These are phyloP conservation scores for Mythimna impura DNA, from an alignment of 2,888 invertebrate species.

Conservation along the genomic window DNA sequence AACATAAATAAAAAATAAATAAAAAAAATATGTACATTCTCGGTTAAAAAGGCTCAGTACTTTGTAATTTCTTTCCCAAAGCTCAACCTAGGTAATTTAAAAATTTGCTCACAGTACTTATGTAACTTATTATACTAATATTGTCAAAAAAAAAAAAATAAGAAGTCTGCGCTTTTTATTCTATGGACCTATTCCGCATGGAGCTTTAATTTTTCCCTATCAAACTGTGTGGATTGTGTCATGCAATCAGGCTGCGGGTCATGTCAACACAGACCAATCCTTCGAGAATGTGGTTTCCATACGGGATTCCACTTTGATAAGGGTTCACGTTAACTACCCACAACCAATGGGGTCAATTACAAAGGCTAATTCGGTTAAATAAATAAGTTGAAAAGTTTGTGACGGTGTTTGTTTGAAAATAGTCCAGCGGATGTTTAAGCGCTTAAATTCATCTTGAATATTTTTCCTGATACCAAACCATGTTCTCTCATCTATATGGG, in stretches of 20 bases:
- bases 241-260: slow-evolving; percentile 4
- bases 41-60: no score
- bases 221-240: slow-evolving; percentile 6
- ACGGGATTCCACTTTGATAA: slow-evolving; percentile 8
- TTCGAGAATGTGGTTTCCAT: slow-evolving; percentile 19
- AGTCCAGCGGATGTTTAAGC: not conserved
- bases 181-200: no score
- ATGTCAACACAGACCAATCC: slow-evolving; percentile 8
- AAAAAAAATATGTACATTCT: no score
- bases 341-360: slow-evolving; percentile 13
- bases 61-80: no score
- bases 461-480: no score
- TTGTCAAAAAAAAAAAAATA: no score
- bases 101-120: no score
- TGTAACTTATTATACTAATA: no score
- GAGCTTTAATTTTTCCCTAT: not conserved
- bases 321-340: slow-evolving; percentile 13
- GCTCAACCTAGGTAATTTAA: no score
- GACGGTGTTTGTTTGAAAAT: not conserved
- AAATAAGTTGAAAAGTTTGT: slow-evolving; percentile 4
- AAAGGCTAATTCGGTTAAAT: slow-evolving; percentile 15
- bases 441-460: not conserved
- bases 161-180: no score
- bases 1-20: no score
- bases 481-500: no score